Conservation (phyloP, 2,797 vertebrate species). For the Gila robusta region DNA sequence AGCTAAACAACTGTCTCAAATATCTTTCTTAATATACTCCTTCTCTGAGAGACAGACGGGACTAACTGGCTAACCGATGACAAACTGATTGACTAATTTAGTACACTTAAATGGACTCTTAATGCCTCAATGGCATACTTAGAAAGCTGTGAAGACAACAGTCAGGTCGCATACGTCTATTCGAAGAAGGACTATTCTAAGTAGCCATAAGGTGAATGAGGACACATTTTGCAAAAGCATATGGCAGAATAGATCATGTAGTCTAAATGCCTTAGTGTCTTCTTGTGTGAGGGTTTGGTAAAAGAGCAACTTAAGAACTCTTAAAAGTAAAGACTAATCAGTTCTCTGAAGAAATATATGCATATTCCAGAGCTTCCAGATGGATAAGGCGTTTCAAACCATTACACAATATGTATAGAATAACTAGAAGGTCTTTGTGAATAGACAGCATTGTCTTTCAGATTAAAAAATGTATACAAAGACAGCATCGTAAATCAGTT, state of each 20-base stretch:
- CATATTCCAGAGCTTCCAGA: neutral
- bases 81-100: slow-evolving; percentile 47
- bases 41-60: neutral
- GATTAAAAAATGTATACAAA: too few species aligned
- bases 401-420: neutral
- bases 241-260: neutral
- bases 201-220: neutral
- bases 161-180: slow-evolving; percentile 33
- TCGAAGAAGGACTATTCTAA: slow-evolving; percentile 32
- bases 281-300: neutral
- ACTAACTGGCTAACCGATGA: slow-evolving; percentile 49
- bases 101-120: slow-evolving; percentile 31
- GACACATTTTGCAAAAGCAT: slow-evolving; percentile 4
- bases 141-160: slow-evolving; percentile 54
- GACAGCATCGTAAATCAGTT: neutral
- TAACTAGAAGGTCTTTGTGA: neutral
- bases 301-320: neutral
- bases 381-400: neutral
- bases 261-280: neutral
- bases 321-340: neutral
- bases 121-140: slow-evolving; percentile 53
- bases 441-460: neutral
- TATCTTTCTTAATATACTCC: slow-evolving; percentile 55
- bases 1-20: slow-evolving; percentile 52
- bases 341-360: neutral